These are phyloP conservation scores for Zeus faber DNA, from an alignment of 2,113 vertebrate species.

Conservation along the genomic window DNA sequence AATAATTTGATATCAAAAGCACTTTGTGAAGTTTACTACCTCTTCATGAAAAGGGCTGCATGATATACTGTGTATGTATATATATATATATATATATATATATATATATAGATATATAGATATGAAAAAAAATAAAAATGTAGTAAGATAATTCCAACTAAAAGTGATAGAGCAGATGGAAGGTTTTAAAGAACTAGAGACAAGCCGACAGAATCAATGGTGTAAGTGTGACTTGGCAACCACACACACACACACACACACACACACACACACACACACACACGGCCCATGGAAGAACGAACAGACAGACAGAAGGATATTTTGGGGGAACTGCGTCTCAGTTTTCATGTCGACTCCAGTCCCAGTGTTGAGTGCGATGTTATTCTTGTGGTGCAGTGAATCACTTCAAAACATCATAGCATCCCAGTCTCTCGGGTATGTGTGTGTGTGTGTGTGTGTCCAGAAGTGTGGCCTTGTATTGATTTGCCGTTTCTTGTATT, in stretches of 20 bases:
- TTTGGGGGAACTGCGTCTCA: no score
- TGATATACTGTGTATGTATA: slow-evolving; percentile 9
- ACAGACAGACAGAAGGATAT: neutral
- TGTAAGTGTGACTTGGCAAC: no score
- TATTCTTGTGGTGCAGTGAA: no score
- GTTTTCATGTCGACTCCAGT: neutral
- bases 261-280: slow-evolving; percentile 20
- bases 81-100: no score
- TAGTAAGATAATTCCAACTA: slow-evolving; percentile 11
- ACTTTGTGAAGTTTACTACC: slow-evolving; percentile 49
- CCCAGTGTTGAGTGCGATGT: no score
- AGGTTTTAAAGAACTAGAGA: slow-evolving; percentile 3
- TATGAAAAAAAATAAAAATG: no score
- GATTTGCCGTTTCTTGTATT: slow-evolving; percentile 1
- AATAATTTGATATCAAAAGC: slow-evolving; percentile 50
- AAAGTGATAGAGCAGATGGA: slow-evolving; percentile 19
- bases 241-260: no score
- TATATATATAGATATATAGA: no score
- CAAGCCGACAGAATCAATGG: neutral
- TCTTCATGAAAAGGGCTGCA: slow-evolving; percentile 24
- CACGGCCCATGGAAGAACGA: neutral
- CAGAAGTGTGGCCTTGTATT: neutral
- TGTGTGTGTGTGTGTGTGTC: neutral
- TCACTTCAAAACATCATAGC: neutral
- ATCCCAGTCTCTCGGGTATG: neutral